Evolutionary conservation across 2,797 vertebrate species (phyloP).

Genomic region (Gymnoscopelus braueri): DNA sequence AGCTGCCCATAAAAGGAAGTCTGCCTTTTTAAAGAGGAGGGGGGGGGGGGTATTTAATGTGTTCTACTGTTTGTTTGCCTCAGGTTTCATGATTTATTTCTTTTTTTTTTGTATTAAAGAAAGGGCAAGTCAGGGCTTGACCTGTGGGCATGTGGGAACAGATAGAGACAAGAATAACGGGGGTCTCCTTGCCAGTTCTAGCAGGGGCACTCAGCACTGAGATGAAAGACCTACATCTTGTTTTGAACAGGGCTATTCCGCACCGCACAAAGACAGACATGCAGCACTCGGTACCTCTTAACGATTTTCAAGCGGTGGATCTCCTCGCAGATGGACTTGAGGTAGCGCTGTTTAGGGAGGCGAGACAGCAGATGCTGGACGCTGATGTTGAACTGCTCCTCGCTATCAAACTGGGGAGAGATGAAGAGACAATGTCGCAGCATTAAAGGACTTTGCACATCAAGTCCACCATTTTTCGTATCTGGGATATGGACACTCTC

Average conservation of each 20-base stretch:
- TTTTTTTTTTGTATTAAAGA: constrained; percentile 37
- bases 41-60: constrained; percentile 12
- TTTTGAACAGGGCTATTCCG: constrained; percentile 11
- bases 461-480: too few relatives aligned
- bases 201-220: constrained; percentile 5
- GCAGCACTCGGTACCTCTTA: constrained; percentile 80
- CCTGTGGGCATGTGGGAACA: constrained; percentile 10
- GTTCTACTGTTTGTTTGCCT: constrained; percentile 44
- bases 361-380: constrained; percentile 91
- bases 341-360: constrained; percentile 94
- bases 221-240: constrained; percentile 2
- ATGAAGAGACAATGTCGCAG: background rate
- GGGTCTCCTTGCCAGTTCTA: too few relatives aligned
- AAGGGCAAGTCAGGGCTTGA: constrained; percentile 10
- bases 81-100: constrained; percentile 36
- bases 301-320: constrained; percentile 91
- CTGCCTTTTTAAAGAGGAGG: constrained; percentile 32
- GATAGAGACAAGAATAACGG: background rate
- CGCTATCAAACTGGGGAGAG: constrained; percentile 84
- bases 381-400: constrained; percentile 90
- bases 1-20: constrained; percentile 59
- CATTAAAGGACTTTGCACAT: too few relatives aligned
- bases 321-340: constrained; percentile 95
- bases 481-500: too few relatives aligned
- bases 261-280: constrained; percentile 41